Evolutionary conservation across 2,888 invertebrate genomes (phyloP), one percentile per base, ranked within the genome.

Genomic region (Nesidiocoris tenuis): DNA sequence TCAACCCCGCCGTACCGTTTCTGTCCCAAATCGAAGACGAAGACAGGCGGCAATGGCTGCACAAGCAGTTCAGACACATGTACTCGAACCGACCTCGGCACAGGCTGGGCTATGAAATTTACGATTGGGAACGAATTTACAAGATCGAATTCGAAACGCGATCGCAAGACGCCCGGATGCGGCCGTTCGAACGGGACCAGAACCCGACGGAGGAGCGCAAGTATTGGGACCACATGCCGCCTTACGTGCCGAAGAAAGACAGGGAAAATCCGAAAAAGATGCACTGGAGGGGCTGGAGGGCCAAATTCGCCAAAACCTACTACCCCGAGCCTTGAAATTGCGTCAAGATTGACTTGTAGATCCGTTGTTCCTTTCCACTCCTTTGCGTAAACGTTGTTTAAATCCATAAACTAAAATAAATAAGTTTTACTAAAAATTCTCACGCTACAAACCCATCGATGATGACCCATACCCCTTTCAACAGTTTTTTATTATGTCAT

Each of bases 111-210:
- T 91, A 92, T 21, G 94, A 95, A 85, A 85, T 90, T 54, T 91
- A 91, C 81, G 83, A 88, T 75, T 96, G 95, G 95, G 93, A 95
- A 82, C 87, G 87, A 79, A 91, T 95, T 78, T 95, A 93, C 82
- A 91, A 93, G 83, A 88, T 91, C 19, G 84, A 90, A 81, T 85
- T 89, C 81, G 87, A 91, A 12, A 91, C 90, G 0, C 86, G 91
- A 77, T 87, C 87, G 65, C 83, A 90, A 83, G 93, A 94, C 68
- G 85, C 90, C 5, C 90, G 86, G 80, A 85, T 88, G 71, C 86
- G 91, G 66, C 90, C 89, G 81, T 94, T 91, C 83, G 91, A 93
- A 83, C 83, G 88, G 75, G 84, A 84, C n/a, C 83, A 86, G 19
- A 87, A 90, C 83, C 89, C 90, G 1, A 88, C 84, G 81, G 80